phyloP scores from a whole-genome alignment of 2,888 invertebrate genomes.

The Drosophila melanosoma region DNA sequence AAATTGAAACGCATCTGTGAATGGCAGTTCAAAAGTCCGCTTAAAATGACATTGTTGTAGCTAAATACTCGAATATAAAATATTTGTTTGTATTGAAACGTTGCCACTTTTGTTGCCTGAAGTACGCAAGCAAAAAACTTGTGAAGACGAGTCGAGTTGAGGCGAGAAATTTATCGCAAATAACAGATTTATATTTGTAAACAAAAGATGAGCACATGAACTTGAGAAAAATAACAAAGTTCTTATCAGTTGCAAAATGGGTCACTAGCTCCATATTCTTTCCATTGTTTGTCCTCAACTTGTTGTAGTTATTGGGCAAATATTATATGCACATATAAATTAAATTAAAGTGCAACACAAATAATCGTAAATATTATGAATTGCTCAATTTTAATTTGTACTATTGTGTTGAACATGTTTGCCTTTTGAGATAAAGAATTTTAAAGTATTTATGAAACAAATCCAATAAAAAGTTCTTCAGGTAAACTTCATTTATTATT shows the following conservation, averaged over 20 bases:
- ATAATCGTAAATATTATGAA: constrained; percentile 5
- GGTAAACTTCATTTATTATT: background rate
- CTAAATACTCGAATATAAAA: constrained; percentile 12
- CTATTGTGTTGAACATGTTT: constrained; percentile 26
- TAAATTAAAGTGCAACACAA: constrained; percentile 13
- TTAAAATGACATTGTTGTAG: constrained; percentile 21
- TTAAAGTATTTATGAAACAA: background rate
- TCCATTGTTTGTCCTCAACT: background rate
- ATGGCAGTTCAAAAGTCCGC: constrained; percentile 35
- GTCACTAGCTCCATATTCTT: background rate
- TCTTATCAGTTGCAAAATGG: constrained; percentile 27
- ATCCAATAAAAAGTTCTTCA: background rate
- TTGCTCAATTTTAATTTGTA: constrained; percentile 18
- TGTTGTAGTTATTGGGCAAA: background rate
- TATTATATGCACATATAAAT: background rate
- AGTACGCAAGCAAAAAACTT: constrained; percentile 48
- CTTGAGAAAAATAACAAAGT: constrained; percentile 19
- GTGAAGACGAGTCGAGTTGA: constrained; percentile 48
- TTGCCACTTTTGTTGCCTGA: constrained; percentile 16
- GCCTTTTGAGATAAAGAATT: background rate
- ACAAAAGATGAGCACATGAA: constrained; percentile 22
- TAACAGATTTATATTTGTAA: constrained; percentile 40
- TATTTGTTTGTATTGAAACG: constrained; percentile 1
- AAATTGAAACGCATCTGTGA: constrained; percentile 75
- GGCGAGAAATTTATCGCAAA: constrained; percentile 37